Evolutionary conservation across 2,888 invertebrate genomes (phyloP), one percentile per base, ranked within the genome.

Genomic region (Drosophila mulleri): DNA sequence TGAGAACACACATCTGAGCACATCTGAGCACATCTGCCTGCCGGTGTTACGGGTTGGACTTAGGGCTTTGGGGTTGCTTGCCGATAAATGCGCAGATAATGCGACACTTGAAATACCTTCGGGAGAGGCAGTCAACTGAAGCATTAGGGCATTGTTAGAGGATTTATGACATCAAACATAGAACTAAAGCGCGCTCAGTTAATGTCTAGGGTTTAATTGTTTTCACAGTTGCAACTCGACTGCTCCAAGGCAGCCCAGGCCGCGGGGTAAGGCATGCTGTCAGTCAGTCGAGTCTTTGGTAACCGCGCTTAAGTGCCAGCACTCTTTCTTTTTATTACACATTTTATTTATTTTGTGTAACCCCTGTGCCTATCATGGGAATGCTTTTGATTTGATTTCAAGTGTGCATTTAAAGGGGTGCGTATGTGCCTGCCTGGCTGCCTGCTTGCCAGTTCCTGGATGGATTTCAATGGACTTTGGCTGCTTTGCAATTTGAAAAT

Each of bases 131-230:
- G 78, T 74, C 78, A 81, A 75, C 75, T 75, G 69, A 69, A 61
- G 85, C 81, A 83, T 81, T 82, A 76, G 47, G 75, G 67, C 70
- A 72, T 86, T 88, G 87, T 91, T 90, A 81, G 64, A 72, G 91
- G 91, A 91, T 90, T 91, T 91, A 88, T 81, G 83, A 80, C 75
- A 82, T 78, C 82, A 80, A 69, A 74, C 73, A 72, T 42, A n/a
- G 52, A 50, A 18, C 56, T 58, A 32, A 54, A 57, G 59, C 52
- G 61, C 44, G 50, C 20, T 14, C 53, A 77, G 41, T 70, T 84
- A 88, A 73, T 87, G 76, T 84, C 71, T 76, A 76, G 79, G 70
- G 83, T 63, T 85, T 84, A 89, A 85, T 84, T 85, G 89, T 85
- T 84, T 89, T 82, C 89, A 85, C 88, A 84, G 89, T 89, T 88